Conservation (phyloP, 2,888 invertebrate species). For the Sclerodermus sp. region DNA sequence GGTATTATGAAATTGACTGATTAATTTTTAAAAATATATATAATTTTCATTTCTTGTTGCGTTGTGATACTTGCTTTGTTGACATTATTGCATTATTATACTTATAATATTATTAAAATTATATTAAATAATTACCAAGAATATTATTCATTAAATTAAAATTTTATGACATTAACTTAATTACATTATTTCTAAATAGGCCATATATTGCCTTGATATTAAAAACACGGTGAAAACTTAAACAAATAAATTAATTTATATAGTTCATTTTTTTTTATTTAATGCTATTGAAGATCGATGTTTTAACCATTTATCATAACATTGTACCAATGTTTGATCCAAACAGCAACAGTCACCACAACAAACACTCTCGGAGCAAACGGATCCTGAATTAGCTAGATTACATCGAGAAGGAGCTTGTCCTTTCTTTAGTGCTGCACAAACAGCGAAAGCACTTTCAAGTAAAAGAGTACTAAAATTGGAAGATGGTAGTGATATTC, state of each 20-base stretch:
- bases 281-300: too few species aligned
- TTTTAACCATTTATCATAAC: too few species aligned
- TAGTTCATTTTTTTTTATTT: neutral
- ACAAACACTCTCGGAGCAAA: conserved; percentile 36
- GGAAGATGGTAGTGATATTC: conserved; percentile 52
- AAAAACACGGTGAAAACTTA: too few species aligned
- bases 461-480: conserved; percentile 45
- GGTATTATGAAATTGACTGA: conserved; percentile 33
- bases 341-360: conserved; percentile 32
- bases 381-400: conserved; percentile 43
- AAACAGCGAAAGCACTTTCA: conserved; percentile 38
- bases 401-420: conserved; percentile 45
- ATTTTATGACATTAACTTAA: neutral
- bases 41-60: neutral
- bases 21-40: too few species aligned
- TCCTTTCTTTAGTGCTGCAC: conserved; percentile 45
- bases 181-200: neutral
- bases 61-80: neutral
- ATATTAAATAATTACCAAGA: too few species aligned
- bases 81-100: too few species aligned
- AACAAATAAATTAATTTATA: neutral
- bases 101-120: too few species aligned
- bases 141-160: neutral
- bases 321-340: too few species aligned
- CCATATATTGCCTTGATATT: neutral